phyloP scores from a whole-genome alignment of 1,140 invertebrate genomes.

The Dreissena rostriformis region DNA sequence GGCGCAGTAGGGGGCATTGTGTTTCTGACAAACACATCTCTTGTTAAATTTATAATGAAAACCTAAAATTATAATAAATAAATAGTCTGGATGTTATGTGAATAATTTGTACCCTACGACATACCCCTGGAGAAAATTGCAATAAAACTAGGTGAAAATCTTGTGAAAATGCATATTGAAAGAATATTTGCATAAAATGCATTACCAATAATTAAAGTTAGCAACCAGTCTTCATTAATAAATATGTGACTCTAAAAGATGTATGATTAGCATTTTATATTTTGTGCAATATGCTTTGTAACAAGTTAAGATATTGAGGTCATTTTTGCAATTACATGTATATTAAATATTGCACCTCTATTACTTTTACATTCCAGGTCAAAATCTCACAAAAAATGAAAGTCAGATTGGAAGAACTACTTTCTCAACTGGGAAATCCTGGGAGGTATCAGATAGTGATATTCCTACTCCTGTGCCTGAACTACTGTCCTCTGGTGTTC shows the following conservation, averaged over 20 bases:
- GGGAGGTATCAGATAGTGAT: constrained; percentile 66
- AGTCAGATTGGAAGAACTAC: constrained; percentile 60
- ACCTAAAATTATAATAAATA: too few relatives aligned
- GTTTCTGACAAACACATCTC: too few relatives aligned
- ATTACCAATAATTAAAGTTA: too few relatives aligned
- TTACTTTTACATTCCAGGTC: not conserved
- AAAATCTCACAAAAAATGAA: constrained; percentile 46
- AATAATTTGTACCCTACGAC: too few relatives aligned
- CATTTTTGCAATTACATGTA: not conserved
- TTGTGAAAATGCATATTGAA: too few relatives aligned
- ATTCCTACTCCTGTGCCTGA: constrained; percentile 64
- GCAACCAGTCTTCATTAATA: not conserved
- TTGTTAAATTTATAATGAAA: too few relatives aligned
- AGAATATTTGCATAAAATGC: too few relatives aligned
- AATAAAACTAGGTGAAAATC: too few relatives aligned
- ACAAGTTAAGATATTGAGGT: not conserved
- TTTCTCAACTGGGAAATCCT: constrained; percentile 66
- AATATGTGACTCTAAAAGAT: not conserved
- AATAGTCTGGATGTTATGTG: too few relatives aligned
- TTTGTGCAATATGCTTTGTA: not conserved
- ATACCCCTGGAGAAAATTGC: too few relatives aligned
- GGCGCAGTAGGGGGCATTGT: too few relatives aligned
- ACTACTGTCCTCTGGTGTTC: constrained; percentile 68
- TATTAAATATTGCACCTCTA: not conserved
- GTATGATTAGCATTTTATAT: not conserved